Conservation (phyloP, 2,888 invertebrate species). For the Pterostichus niger region DNA sequence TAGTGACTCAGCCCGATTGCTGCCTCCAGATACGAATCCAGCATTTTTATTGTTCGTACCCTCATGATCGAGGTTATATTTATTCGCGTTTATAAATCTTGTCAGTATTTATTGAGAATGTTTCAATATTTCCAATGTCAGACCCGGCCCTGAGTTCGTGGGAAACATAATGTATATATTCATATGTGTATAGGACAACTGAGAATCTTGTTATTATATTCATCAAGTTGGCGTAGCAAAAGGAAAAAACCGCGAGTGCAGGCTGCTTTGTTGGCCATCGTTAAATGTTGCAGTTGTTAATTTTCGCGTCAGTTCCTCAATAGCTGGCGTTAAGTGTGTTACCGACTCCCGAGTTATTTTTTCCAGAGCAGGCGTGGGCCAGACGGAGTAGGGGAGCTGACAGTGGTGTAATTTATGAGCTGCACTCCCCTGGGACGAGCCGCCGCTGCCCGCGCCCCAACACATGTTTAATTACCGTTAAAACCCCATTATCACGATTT, state of each 20-base stretch:
- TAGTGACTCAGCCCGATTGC: constrained; percentile 49
- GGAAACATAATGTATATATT: constrained; percentile 44
- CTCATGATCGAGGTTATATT: constrained; percentile 15
- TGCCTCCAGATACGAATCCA: neutral
- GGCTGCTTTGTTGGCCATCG: constrained; percentile 53
- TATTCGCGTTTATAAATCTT: constrained; percentile 15
- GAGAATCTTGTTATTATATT: constrained; percentile 63
- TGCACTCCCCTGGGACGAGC: constrained; percentile 58
- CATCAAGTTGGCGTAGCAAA: constrained; percentile 28
- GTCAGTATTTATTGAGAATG: constrained; percentile 17
- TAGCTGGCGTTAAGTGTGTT: constrained; percentile 58
- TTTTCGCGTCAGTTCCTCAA: constrained; percentile 66
- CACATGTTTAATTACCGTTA: constrained; percentile 67
- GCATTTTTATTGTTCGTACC: constrained; percentile 2
- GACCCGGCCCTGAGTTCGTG: constrained; percentile 4
- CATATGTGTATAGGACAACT: constrained; percentile 54
- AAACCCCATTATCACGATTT: constrained; percentile 66
- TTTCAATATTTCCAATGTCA: constrained; percentile 32
- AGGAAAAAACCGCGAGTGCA: constrained; percentile 6
- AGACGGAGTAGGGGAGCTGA: neutral
- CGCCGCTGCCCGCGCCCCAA: constrained; percentile 46
- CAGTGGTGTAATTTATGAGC: constrained; percentile 60
- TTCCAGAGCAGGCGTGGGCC: neutral
- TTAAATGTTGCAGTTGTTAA: constrained; percentile 67
- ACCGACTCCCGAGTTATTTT: constrained; percentile 64